phyloP scores from a whole-genome alignment of 2,797 vertebrate species.

The Iguana delicatissima region DNA sequence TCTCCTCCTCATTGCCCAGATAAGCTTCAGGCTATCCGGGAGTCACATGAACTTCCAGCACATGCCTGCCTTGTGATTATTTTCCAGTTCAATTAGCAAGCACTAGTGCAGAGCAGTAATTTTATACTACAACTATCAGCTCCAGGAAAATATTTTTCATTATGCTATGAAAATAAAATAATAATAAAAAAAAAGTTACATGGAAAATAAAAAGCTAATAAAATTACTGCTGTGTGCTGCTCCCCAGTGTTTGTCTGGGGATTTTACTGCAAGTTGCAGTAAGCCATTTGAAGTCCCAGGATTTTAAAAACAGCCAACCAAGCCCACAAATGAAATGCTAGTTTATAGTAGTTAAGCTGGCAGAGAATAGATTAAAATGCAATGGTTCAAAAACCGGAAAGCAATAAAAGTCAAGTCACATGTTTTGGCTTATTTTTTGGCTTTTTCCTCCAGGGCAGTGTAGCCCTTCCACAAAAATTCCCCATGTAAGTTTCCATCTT shows the following conservation, averaged over 20 bases:
- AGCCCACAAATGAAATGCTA: neutral
- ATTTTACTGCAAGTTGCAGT: neutral
- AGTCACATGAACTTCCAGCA: constrained; percentile 3
- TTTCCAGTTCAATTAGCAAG: constrained; percentile 52
- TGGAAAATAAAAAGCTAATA: constrained; percentile 68
- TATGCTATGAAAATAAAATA: constrained; percentile 22
- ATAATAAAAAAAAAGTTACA: neutral
- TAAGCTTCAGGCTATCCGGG: constrained; percentile 4
- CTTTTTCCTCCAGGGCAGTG: neutral
- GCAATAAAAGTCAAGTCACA: neutral
- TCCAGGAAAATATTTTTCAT: constrained; percentile 65
- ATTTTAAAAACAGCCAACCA: neutral
- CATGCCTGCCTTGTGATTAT: constrained; percentile 21
- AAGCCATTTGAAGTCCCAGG: neutral
- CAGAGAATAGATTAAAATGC: neutral
- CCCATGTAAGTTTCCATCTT: too few relatives aligned
- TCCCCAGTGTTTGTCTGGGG: neutral
- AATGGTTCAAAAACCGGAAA: neutral
- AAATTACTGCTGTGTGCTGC: constrained; percentile 44
- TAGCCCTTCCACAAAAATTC: neutral
- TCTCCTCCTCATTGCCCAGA: constrained; percentile 15
- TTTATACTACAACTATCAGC: constrained; percentile 38
- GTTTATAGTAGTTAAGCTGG: neutral
- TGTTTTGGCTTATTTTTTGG: neutral
- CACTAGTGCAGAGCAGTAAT: constrained; percentile 44